Conservation (phyloP, 2,113 vertebrate genomes). For the Phyllopteryx taeniolatus region DNA sequence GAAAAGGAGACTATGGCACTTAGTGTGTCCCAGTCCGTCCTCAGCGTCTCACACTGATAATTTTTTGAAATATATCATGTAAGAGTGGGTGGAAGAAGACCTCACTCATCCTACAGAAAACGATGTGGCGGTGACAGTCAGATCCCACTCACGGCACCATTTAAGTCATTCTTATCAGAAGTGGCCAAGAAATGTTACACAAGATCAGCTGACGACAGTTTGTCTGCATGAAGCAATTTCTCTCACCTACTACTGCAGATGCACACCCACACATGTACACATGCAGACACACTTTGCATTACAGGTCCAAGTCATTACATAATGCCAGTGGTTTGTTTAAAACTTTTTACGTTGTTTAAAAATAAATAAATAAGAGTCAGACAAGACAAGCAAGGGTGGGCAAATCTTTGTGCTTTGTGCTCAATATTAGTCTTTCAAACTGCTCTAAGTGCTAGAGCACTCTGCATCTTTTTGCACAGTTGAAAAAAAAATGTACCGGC, state of each 20-base stretch:
- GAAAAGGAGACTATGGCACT: neutral
- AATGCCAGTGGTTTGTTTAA: slow-evolving; percentile 45
- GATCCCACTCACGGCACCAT: slow-evolving; percentile 54
- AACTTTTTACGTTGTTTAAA: neutral
- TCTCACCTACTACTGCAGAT: slow-evolving; percentile 31
- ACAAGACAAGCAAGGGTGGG: too few relatives aligned
- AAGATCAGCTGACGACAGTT: slow-evolving; percentile 59
- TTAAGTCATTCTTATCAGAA: slow-evolving; percentile 47
- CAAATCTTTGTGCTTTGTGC: too few relatives aligned
- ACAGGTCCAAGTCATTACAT: slow-evolving; percentile 44
- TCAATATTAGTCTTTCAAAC: too few relatives aligned
- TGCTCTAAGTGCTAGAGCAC: too few relatives aligned
- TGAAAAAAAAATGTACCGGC: too few relatives aligned
- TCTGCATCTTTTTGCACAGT: too few relatives aligned
- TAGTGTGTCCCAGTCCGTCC: neutral
- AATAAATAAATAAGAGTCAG: too few relatives aligned
- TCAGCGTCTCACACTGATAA: slow-evolving; percentile 36
- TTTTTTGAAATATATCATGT: slow-evolving; percentile 44
- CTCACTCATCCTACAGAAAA: slow-evolving; percentile 48
- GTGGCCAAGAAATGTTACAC: slow-evolving; percentile 60
- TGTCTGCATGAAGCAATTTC: slow-evolving; percentile 36
- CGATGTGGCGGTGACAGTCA: slow-evolving; percentile 43
- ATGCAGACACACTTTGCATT: slow-evolving; percentile 35
- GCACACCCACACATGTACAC: slow-evolving; percentile 48
- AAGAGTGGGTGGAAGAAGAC: slow-evolving; percentile 59